These are phyloP conservation scores for Dynastes hyllus DNA, from an alignment of 2,888 invertebrate genomes.

Conservation along the genomic window DNA sequence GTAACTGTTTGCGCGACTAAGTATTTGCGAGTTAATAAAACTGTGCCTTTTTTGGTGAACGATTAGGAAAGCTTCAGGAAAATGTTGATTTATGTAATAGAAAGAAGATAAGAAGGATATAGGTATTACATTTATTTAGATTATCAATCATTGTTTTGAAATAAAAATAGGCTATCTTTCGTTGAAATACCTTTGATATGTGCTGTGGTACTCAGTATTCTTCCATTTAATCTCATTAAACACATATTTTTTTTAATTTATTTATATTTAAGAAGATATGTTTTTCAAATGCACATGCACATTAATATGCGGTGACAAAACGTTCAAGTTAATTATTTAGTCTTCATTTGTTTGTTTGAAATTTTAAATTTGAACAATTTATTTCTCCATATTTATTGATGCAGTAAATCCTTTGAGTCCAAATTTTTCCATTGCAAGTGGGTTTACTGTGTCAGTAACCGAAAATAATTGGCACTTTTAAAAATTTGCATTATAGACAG, in stretches of 20 bases:
- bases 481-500: no score
- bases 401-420: no score
- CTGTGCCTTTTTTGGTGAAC: conserved; percentile 1
- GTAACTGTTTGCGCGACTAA: not conserved
- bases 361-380: no score
- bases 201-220: no score
- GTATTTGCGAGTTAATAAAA: not conserved
- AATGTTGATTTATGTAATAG: conserved; percentile 7
- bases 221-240: not conserved
- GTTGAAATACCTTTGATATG: not conserved
- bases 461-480: no score
- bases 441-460: no score
- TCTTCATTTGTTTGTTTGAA: not conserved
- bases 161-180: conserved; percentile 4
- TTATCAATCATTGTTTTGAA: conserved; percentile 3
- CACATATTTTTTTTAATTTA: not conserved
- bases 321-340: not conserved
- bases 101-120: conserved; percentile 18
- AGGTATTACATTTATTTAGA: conserved; percentile 29
- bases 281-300: not conserved
- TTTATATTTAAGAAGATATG: not conserved
- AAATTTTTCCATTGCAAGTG: no score
- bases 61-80: conserved; percentile 1
- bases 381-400: no score
- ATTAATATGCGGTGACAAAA: not conserved